Base-by-base conservation (phyloP, 2,888 invertebrate species). In the Shargacucullia verbasci region DNA sequence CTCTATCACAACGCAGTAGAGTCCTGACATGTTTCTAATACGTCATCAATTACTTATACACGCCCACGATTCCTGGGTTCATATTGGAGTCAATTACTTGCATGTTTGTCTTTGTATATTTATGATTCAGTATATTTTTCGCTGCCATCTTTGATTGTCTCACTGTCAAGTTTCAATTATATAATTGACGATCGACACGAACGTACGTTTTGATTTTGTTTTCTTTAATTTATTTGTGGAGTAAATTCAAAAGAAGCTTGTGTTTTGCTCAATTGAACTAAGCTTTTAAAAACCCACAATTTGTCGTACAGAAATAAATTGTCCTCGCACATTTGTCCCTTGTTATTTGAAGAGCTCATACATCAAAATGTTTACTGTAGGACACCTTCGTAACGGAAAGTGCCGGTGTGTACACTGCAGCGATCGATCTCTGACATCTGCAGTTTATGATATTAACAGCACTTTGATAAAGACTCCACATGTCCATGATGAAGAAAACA, bases 341-440 rank as follows among this genome's bases (percentile, higher is more conserved):
- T 7, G 11, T 46, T 37, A 39, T 39, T 39, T 54, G 15, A 14
- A 38, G 13, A 50, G 38, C 59, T 44, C 55, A 44, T 75, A 39
- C 41, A 59, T 76, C 67, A 65, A 47, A 59, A 35, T 72, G 70
- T 78, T 73, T 76, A 64, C 46, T 8, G 15, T 13, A 25, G 35
- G 50, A 14, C 57, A 45, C 31, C 49, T 41, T 5, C 15, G 10
- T 29, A 57, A 41, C 37, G 78, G 78, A 78, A 78, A 76, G 57
- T 73, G 31, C 79, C 75, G 9, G 25, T 78, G 78, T 75, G 49
- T 78, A 73, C 49, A 44, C 12, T 59, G 31, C 34, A 57, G 5
- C 45, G 33, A 76, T 70, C 66, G 52, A 74, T 70, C 76, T 50
- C 57, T 39, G 35, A 69, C 79, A 78, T 76, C 64, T 80, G 80